Percentiles rank a stretch among this genome's conserved stretches.
phyloP scores from a whole-genome alignment of 2,797 vertebrate genomes.

The Syngnathus acus region DNA sequence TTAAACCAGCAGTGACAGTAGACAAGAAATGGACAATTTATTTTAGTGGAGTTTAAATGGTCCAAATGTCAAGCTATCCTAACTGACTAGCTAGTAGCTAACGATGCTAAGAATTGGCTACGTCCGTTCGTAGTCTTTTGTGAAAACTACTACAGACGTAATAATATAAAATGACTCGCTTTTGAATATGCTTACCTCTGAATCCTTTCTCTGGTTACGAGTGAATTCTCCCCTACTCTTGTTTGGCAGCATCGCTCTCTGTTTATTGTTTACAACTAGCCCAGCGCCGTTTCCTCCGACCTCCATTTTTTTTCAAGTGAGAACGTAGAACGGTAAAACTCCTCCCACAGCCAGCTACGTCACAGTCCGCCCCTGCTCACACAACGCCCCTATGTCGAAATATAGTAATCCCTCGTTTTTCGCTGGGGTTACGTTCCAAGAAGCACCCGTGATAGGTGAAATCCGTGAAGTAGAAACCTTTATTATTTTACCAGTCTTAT shows the following conservation, averaged over 20 bases:
- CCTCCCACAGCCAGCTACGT: too few relatives aligned
- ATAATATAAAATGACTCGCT: neutral
- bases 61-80: constrained; percentile 3
- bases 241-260: constrained; percentile 70
- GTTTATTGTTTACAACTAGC: constrained; percentile 81
- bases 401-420: too few relatives aligned
- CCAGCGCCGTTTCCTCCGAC: constrained; percentile 62
- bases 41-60: neutral
- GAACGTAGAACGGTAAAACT: too few relatives aligned
- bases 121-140: neutral
- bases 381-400: too few relatives aligned
- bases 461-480: too few relatives aligned
- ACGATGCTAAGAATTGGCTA: constrained; percentile 14
- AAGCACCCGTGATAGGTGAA: too few relatives aligned
- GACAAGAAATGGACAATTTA: neutral
- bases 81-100: constrained; percentile 19
- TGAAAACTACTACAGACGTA: neutral
- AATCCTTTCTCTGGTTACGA: constrained; percentile 89
- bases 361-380: too few relatives aligned
- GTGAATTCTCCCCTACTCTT: constrained; percentile 79
- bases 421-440: too few relatives aligned
- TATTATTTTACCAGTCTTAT: too few relatives aligned
- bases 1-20: neutral
- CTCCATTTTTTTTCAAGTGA: constrained; percentile 55
- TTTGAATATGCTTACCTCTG: constrained; percentile 73